Percentiles rank a stretch among this genome's conserved stretches.
Conservation (phyloP, 2,797 vertebrate species). For the Podargus strigoides region DNA sequence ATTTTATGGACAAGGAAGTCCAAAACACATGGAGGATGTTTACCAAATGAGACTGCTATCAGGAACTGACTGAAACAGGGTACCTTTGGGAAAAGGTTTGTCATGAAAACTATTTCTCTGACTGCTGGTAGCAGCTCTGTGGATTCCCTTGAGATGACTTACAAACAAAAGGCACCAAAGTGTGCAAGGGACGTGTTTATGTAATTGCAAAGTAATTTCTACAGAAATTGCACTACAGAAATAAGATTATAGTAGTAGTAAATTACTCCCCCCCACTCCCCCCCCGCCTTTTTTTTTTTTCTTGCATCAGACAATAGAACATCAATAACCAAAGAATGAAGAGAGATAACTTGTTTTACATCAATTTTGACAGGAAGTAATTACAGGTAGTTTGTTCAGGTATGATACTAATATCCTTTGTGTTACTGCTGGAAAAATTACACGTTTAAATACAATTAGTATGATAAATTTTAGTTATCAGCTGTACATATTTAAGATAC, state of each 20-base stretch:
- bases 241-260: not conserved
- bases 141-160: slow-evolving; percentile 7
- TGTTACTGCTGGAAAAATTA: not conserved
- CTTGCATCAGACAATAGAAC: not conserved
- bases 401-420: not conserved
- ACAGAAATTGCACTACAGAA: accelerated
- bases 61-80: not conserved
- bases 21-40: not conserved
- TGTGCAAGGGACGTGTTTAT: not conserved
- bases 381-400: slow-evolving; percentile 37
- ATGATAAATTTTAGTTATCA: not conserved
- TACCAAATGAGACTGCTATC: not conserved
- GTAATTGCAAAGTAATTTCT: not conserved
- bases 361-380: slow-evolving; percentile 4
- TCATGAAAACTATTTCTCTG: not conserved
- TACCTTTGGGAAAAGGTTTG: not conserved
- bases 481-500: not conserved
- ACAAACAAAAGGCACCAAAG: slow-evolving; percentile 21
- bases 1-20: not conserved
- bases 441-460: not conserved
- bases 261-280: no score
- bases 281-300: not conserved
- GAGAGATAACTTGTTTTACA: not conserved
- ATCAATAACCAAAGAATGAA: not conserved
- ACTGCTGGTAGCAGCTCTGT: not conserved